Percentiles rank a stretch among this genome's conserved stretches.
These are phyloP conservation scores for Burhinus bistriatus DNA, from an alignment of 2,113 vertebrate genomes.

Conservation along the genomic window DNA sequence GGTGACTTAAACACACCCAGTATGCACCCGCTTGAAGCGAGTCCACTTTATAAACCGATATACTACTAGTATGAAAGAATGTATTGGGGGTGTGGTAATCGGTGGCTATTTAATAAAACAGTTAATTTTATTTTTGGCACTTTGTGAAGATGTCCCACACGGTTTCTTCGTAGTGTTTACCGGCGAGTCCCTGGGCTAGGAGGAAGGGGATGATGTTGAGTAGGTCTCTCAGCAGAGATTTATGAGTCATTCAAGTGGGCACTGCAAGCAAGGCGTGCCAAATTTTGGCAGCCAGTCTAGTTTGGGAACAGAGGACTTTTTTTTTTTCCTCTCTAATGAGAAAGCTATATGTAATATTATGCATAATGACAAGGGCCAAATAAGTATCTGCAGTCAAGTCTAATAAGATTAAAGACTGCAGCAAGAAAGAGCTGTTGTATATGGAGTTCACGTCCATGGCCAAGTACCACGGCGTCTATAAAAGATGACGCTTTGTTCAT, in stretches of 20 bases:
- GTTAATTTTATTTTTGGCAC: background rate
- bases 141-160: rapidly evolving
- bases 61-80: rapidly evolving
- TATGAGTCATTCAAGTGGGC: background rate
- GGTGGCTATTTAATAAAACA: background rate
- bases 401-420: slow-evolving; percentile 43
- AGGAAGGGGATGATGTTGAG: background rate
- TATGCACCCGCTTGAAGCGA: background rate
- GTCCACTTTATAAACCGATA: rapidly evolving
- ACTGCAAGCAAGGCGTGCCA: background rate
- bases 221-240: background rate
- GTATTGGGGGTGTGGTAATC: background rate
- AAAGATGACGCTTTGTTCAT: background rate
- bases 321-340: background rate
- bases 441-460: background rate
- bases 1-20: background rate
- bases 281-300: background rate
- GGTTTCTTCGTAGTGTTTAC: rapidly evolving
- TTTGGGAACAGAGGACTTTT: background rate
- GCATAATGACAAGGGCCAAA: background rate
- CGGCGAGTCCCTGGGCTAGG: background rate
- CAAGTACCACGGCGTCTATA: background rate
- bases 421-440: background rate
- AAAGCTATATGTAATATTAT: background rate
- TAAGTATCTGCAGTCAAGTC: background rate